phyloP scores from a whole-genome alignment of 1,140 invertebrate species.

The Homarus americanus region DNA sequence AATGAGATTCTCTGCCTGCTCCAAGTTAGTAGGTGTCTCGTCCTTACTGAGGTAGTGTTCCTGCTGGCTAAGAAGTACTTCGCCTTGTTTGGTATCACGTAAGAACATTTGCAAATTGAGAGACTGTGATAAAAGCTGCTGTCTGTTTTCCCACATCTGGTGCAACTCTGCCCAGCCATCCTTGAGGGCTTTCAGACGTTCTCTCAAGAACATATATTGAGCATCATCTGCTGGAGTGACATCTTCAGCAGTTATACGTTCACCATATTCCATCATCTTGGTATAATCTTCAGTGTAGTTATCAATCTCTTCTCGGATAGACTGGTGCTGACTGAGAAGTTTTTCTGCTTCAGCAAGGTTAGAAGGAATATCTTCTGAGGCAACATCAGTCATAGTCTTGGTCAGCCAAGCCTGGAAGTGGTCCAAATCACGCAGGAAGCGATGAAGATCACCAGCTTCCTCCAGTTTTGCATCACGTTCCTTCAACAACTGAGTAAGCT shows the following conservation, averaged over 20 bases:
- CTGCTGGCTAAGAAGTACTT: constrained; percentile 98
- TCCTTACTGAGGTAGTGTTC: constrained; percentile 97
- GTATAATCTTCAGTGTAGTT: constrained; percentile 98
- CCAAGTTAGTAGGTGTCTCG: constrained; percentile 94
- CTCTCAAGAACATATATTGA: constrained; percentile 99
- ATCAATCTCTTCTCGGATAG: constrained; percentile 98
- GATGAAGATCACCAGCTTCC: constrained; percentile 98
- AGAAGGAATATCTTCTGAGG: constrained; percentile 98
- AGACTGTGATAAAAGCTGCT: constrained; percentile 95
- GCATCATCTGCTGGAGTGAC: constrained; percentile 93
- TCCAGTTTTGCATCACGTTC: constrained; percentile 98
- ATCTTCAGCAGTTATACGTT: constrained; percentile 83
- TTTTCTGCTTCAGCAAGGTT: constrained; percentile 98
- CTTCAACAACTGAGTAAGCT: constrained; percentile 97
- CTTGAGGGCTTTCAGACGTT: constrained; percentile 96
- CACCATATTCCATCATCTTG: constrained; percentile 99
- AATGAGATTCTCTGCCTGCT: constrained; percentile 97
- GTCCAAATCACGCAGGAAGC: constrained; percentile 98
- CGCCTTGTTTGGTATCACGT: constrained; percentile 97
- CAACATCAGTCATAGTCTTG: constrained; percentile 98
- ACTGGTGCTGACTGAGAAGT: constrained; percentile 96
- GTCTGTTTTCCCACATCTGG: constrained; percentile 99
- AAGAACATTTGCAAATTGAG: constrained; percentile 97
- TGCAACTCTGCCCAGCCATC: constrained; percentile 99
- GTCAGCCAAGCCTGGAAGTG: constrained; percentile 99